Evolutionary conservation across 2,797 vertebrate species (phyloP), one percentile per base, ranked within the genome.

Genomic region (Malurus splendens): DNA sequence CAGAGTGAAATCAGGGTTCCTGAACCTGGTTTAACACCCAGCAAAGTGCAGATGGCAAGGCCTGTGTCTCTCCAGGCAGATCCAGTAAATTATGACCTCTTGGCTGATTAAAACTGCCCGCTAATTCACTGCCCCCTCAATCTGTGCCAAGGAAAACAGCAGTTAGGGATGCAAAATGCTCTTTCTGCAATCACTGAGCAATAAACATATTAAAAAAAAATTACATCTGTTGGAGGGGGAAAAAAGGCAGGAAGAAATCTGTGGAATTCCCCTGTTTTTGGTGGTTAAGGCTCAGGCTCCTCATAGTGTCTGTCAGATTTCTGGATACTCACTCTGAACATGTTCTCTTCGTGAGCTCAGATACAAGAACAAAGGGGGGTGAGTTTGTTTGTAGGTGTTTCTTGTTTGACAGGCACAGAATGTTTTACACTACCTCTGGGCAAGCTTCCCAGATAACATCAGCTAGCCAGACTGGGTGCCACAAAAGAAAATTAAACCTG

Each of bases 381-480:
- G 24, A 39, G 64, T 60, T 81, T 87, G 42, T 85, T 65, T 64
- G 25, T 68, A 56, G 59, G 79, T 89, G 54, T 81, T 84, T 90
- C 11, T 52, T 55, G 47, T 86, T 2, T 87, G 76, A 70, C 62
- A 87, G 77, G 56, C 0, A 0, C 45, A 67, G 81, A 81, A 70
- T 18, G 7, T 78, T 33, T 68, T 32, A 62, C 45, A 2, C 18
- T 32, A 64, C 60, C 56, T 86, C 77, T 89, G 80, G 93, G 90
- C 90, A 91, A 60, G 17, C 54, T 78, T 87, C 90, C 79, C 84
- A 86, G 84, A 65, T 39, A 89, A 59, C 38, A 91, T 56, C 82
- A 90, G 57, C 47, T 55, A 81, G 30, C 25, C 59, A 57, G 73
- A 71, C 36, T 42, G 48, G 52, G 56, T 87, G 66, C 42, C 62